Evolutionary conservation across 1,140 invertebrate species (phyloP).

Genomic region (fruit fly (Drosophila melanogaster)): DNA sequence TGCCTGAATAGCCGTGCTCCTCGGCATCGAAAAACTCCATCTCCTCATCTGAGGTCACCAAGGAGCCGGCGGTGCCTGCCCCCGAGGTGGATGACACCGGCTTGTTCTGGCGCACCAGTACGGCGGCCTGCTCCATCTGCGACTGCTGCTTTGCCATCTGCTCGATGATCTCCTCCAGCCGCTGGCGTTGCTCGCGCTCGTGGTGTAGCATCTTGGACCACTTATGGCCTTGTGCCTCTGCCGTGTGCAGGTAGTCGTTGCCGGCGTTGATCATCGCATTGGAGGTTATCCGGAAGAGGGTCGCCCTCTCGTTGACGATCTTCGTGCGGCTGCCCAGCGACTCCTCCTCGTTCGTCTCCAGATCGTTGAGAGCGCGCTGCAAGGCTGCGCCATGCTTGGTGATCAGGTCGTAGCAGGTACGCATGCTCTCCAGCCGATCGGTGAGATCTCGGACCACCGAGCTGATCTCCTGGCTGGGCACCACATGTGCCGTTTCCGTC

Average conservation of each 20-base stretch:
- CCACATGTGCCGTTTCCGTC: conserved; percentile 86
- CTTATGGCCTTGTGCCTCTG: conserved; percentile 93
- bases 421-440: conserved; percentile 91
- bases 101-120: conserved; percentile 85
- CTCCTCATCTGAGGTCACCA: conserved; percentile 92
- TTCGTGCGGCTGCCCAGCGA: conserved; percentile 82
- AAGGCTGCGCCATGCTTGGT: conserved; percentile 93
- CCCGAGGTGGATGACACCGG: conserved; percentile 29
- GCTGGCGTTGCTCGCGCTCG: conserved; percentile 96
- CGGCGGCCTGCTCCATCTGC: conserved; percentile 93
- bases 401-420: conserved; percentile 95
- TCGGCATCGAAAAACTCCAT: conserved; percentile 97
- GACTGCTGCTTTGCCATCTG: conserved; percentile 98
- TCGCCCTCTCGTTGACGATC: conserved; percentile 90
- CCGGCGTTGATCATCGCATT: conserved; percentile 98
- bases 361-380: conserved; percentile 92
- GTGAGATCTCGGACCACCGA: conserved; percentile 87
- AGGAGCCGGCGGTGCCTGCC: conserved; percentile 37
- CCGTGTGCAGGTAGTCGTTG: conserved; percentile 94
- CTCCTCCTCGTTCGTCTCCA: conserved; percentile 90
- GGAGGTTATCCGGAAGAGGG: conserved; percentile 96
- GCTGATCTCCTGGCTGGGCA: conserved; percentile 86
- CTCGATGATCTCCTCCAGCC: conserved; percentile 99
- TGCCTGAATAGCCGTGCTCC: conserved; percentile 86
- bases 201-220: conserved; percentile 96